Conservation (phyloP, 2,113 vertebrate genomes). For the Scomber colias region DNA sequence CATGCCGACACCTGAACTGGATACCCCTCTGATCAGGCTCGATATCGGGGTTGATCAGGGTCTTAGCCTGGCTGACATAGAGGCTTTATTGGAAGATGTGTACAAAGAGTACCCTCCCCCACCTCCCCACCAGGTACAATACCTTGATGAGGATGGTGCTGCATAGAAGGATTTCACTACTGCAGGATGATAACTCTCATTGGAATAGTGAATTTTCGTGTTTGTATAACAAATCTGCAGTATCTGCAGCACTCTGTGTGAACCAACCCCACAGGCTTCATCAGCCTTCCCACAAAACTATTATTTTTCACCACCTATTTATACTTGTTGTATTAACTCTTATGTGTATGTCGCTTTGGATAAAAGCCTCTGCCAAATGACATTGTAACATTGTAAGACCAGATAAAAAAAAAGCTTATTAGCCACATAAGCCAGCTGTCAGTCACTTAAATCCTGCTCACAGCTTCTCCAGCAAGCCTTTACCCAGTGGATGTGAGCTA, state of each 20-base stretch:
- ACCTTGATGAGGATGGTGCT: not conserved
- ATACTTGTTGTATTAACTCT: not conserved
- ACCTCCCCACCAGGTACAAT: slow-evolving; percentile 88
- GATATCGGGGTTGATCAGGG: slow-evolving; percentile 67
- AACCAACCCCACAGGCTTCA: slow-evolving; percentile 21
- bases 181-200: slow-evolving; percentile 8
- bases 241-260: slow-evolving; percentile 27
- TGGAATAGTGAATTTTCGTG: not conserved
- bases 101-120: slow-evolving; percentile 91
- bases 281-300: slow-evolving; percentile 5
- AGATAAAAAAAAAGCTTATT: slow-evolving; percentile 4
- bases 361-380: too few species aligned
- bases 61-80: slow-evolving; percentile 85
- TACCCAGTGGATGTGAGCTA: slow-evolving; percentile 36
- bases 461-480: slow-evolving; percentile 35
- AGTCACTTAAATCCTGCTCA: slow-evolving; percentile 37
- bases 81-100: slow-evolving; percentile 90
- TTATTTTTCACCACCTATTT: slow-evolving; percentile 17
- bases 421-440: slow-evolving; percentile 55
- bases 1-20: slow-evolving; percentile 70
- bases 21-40: slow-evolving; percentile 80
- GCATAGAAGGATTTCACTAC: not conserved
- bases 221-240: slow-evolving; percentile 20
- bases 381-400: too few species aligned
- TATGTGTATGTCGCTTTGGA: too few species aligned